Base-by-base conservation (phyloP, 2,797 vertebrate genomes). In the Danionella dracula region DNA sequence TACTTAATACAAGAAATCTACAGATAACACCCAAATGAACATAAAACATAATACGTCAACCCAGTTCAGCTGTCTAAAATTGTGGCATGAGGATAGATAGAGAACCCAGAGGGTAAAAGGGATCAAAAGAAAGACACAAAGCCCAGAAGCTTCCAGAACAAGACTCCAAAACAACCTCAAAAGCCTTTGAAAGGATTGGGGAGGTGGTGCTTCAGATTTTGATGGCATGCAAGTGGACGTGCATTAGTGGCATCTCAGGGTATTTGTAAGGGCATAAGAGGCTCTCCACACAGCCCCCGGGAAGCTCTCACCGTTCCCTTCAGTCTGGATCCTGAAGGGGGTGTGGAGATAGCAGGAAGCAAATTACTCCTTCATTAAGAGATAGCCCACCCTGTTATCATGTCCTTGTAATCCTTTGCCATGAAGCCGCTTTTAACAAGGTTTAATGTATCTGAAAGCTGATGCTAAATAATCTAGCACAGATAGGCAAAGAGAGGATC, bases 331-430 rank as follows among this genome's bases (percentile, higher is more conserved):
- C 68, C 73, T 64, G 70, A 58, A 46, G 56, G 45, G 68, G 75
- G 65, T 74, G 65, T 76, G 71, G 17, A 76, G 75, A 68, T 65
- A 59, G 68, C 63, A 46, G 66, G 51, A 71, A 71, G 70, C 72
- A 78, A 82, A 79, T 80, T 72, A 78, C 72, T 76, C 78, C 76
- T 79, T 81, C 73, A 79, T 81, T 81, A 81, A 70, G 37, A 58
- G 72, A 77, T 74, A 77, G 78, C 56, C 66, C 50, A 77, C 63
- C 58, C 69, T 76, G 70, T 81, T 76, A 81, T 76, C 74, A 61
- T 71, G 75, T 76, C 71, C 74, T 79, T 81, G 78, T 80, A 82
- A 81, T 81, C 69, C 79, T 74, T 65, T 12, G 50, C 68, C 70
- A 78, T 49, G 75, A 79, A 76, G 73, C 72, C 74, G 68, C 72